Conservation (phyloP, 2,888 invertebrate species). For the Protodeltote pygarga region DNA sequence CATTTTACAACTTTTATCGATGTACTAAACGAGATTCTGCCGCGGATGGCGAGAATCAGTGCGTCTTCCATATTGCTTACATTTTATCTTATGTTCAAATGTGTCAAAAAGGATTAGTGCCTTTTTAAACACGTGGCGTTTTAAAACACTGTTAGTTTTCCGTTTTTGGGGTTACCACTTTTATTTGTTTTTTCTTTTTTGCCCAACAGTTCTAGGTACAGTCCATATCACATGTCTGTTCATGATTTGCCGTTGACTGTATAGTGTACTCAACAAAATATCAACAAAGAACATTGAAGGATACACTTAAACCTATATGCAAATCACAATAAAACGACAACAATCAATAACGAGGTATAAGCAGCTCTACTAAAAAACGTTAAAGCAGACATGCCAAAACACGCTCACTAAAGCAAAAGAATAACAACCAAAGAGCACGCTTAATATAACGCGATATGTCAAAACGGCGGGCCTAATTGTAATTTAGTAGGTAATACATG, state of each 20-base stretch:
- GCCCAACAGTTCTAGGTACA: no score
- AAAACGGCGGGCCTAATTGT: slow-evolving; percentile 70
- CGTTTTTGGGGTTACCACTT: no score
- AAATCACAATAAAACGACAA: slow-evolving; percentile 12
- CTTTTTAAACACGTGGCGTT: slow-evolving; percentile 42
- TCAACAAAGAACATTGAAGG: neutral
- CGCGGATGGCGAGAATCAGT: slow-evolving; percentile 70
- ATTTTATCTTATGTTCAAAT: slow-evolving; percentile 60
- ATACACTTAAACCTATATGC: neutral
- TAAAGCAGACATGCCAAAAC: slow-evolving; percentile 45
- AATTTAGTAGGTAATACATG: slow-evolving; percentile 72
- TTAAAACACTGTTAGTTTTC: no score
- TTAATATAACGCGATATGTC: slow-evolving; percentile 62
- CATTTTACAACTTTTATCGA: slow-evolving; percentile 85
- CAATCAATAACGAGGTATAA: slow-evolving; percentile 29
- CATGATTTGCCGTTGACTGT: no score
- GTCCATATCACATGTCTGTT: no score
- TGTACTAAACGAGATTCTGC: slow-evolving; percentile 76
- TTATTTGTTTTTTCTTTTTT: no score
- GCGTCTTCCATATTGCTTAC: slow-evolving; percentile 68
- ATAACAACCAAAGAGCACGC: slow-evolving; percentile 30
- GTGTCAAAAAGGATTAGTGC: slow-evolving; percentile 59
- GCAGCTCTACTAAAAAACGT: slow-evolving; percentile 13
- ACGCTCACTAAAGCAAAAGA: slow-evolving; percentile 41
- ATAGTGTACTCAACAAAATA: neutral